Evolutionary conservation across 2,797 vertebrate species (phyloP), one percentile per base, ranked within the genome.

Genomic region (Hypotaenidia philippensis): DNA sequence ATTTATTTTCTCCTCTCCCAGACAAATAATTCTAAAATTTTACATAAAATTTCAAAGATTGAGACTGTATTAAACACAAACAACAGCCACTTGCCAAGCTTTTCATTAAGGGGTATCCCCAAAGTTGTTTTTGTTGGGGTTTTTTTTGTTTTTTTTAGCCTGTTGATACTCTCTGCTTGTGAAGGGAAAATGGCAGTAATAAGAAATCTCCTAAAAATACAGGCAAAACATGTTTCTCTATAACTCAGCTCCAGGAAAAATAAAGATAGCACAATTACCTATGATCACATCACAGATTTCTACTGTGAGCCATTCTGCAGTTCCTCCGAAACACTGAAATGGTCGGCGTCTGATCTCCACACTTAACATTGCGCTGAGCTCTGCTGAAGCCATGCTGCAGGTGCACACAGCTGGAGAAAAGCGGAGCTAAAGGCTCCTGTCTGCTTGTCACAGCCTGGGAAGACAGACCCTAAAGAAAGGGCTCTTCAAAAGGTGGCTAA

Each of bases 281-380:
- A 8, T 6, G 11, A 60, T 18, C 19, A 45, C 20, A 13, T 36
- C 57, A 23, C 9, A 45, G 47, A 9, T 47, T 64, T 27, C 27
- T 60, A 49, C 34, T n/a, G 10, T 7, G 26, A 71, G 7, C 20
- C 1, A 1, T 32, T 19, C 18, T 75, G 49, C 34, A 59, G 21
- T 18, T 78, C 14, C 53, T 44, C 47, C 20, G 56, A 41, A 52
- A 2, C 13, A 4, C 11, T 9, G 5, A 23, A 63, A 6, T 8
- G 40, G 4, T 1, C 32, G 11, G n/a, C 14, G 18, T 7, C 66
- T 49, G 45, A 23, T 63, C 36, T 10, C 18, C 5, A 2, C 36
- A 1, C 1, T 8, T 12, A 3, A 3, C 12, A 5, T 5, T 1
- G 34, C 1, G 5, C 63, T 4, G 9, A 41, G 68, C 47, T 31